Evolutionary conservation across 2,113 vertebrate species (phyloP), one percentile per base, ranked within the genome.

Genomic region (Ceyx melanurus): DNA sequence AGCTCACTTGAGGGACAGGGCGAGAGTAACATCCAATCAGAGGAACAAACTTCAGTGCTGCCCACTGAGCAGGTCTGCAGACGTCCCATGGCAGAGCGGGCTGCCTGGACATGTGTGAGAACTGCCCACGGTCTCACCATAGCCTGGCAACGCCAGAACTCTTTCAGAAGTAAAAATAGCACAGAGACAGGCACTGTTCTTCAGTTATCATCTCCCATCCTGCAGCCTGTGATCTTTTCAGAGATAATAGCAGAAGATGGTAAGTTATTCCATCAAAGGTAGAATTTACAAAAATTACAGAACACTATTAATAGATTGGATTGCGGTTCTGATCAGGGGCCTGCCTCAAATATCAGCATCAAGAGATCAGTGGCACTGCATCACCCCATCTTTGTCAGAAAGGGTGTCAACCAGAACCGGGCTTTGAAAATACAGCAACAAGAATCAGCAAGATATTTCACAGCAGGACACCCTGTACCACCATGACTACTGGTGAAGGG

Each of bases 351-450:
- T 26, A 31, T 0, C 62, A 53, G 45, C 26, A 16, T 4, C 2
- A 48, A n/a, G 48, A 46, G 43, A 72, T 6, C 11, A 37, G 45
- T 1, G 29, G 18, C 6, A 6, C 45, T 11, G 13, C 2, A 33
- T 3, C 42, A 28, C 3, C 15, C 40, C 14, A 7, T 3, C n/a
- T 68, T 12, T 51, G 48, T 21, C 37, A 67, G 28, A 19, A 48
- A 48, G 14, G 0, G 2, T 3, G 17, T 5, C 48, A 60, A 1
- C 31, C 35, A 57, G 67, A 82, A n/a, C 0, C 2, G 17, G 35
- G 54, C 17, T 65, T 72, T 56, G 74, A 21, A 75, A 65, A 43
- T 17, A 19, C 17, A 40, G 40, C 66, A 29, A 9, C 15, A 60
- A 37, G 77, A 62, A 35, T 20, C 43, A 51, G 15, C 54, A 10